phyloP scores from a whole-genome alignment of 2,888 invertebrate genomes.

The Drosophila mayaguana region DNA sequence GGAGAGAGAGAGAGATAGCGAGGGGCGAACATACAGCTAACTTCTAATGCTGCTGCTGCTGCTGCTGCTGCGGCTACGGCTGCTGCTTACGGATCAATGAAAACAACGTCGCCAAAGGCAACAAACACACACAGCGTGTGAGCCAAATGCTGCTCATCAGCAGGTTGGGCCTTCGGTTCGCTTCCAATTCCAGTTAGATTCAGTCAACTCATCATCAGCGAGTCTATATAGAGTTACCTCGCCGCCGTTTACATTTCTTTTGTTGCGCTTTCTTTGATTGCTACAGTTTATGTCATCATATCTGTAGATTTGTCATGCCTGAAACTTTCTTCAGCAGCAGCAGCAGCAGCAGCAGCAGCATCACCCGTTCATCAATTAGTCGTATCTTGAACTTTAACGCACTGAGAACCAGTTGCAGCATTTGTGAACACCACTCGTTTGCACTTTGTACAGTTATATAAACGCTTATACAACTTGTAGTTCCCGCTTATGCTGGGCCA shows the following conservation, averaged over 20 bases:
- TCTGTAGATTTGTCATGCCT: conserved; percentile 65
- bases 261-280: conserved; percentile 76
- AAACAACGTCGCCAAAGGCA: conserved; percentile 51
- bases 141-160: conserved; percentile 37
- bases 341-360: neutral
- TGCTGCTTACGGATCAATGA: conserved; percentile 60
- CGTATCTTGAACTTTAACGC: conserved; percentile 64
- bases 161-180: conserved; percentile 21
- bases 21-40: conserved; percentile 34
- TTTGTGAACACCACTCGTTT: conserved; percentile 32
- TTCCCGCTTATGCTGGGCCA: conserved; percentile 19
- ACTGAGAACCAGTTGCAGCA: conserved; percentile 61
- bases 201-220: conserved; percentile 49
- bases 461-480: conserved; percentile 41
- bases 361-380: conserved; percentile 60
- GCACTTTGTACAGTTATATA: conserved; percentile 57
- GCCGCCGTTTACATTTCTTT: conserved; percentile 31
- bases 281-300: conserved; percentile 77
- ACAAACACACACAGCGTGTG: conserved; percentile 23
- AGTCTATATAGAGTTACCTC: conserved; percentile 7
- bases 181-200: conserved; percentile 53
- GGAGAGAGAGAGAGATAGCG: neutral
- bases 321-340: conserved; percentile 62
- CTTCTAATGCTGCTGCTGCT: conserved; percentile 42
- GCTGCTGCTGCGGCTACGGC: conserved; percentile 24